Conservation (phyloP, 1,140 invertebrate genomes). For the Drosophila trapezifrons region DNA sequence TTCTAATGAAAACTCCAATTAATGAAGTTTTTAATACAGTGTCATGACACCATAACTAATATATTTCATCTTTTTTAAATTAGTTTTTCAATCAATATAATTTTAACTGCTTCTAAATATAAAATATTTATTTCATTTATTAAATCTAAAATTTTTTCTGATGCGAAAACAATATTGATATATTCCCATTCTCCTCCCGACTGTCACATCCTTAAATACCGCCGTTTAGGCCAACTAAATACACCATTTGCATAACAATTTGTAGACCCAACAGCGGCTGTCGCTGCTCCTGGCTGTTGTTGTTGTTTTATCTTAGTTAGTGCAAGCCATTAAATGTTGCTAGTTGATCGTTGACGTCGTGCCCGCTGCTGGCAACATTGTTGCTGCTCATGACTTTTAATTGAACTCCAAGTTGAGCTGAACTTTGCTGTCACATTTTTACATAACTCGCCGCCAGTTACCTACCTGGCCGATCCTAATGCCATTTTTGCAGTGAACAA, state of each 20-base stretch:
- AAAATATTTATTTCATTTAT: too few relatives aligned
- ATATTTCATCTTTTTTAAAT: too few relatives aligned
- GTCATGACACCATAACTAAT: too few relatives aligned
- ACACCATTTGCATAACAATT: conserved; percentile 60
- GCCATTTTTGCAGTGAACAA: conserved; percentile 46
- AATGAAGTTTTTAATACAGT: too few relatives aligned
- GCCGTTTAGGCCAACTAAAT: conserved; percentile 12
- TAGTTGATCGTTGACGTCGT: conserved; percentile 23
- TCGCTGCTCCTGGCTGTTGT: too few relatives aligned
- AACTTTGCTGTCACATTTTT: conserved; percentile 63
- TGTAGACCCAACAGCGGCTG: conserved; percentile 34
- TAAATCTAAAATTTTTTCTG: not conserved
- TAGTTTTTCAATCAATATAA: too few relatives aligned
- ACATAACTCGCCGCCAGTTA: conserved; percentile 40
- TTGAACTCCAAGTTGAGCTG: conserved; percentile 53
- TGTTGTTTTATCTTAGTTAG: conserved; percentile 27
- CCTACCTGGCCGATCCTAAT: conserved; percentile 29
- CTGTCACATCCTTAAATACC: not conserved
- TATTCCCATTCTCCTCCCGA: not conserved
- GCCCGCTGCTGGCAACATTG: conserved; percentile 43
- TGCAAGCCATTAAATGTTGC: conserved; percentile 47
- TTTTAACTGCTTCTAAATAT: not conserved
- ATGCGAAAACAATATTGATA: not conserved
- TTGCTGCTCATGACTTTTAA: conserved; percentile 55
- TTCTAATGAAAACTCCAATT: too few relatives aligned